Percentiles rank a stretch among this genome's conserved stretches.
These are phyloP conservation scores for Catocala nupta DNA, from an alignment of 2,888 invertebrate genomes.

Conservation along the genomic window DNA sequence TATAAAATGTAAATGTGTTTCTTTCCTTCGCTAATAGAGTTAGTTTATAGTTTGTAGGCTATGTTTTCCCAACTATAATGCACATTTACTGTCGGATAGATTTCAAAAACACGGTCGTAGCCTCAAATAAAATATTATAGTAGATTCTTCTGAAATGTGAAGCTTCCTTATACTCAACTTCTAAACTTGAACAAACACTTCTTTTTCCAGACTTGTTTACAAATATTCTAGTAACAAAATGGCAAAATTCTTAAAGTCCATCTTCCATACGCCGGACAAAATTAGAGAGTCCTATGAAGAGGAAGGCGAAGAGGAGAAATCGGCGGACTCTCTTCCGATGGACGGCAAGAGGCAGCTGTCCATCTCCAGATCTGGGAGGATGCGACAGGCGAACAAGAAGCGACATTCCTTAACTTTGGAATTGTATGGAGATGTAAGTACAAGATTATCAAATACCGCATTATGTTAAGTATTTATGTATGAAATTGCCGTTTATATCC, in stretches of 20 bases:
- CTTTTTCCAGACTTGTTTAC: background rate
- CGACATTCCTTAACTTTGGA: slow-evolving; percentile 84
- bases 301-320: slow-evolving; percentile 58
- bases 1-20: no score
- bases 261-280: slow-evolving; percentile 72
- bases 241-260: slow-evolving; percentile 81
- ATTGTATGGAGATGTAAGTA: slow-evolving; percentile 82
- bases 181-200: background rate
- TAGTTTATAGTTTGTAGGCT: no score
- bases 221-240: slow-evolving; percentile 48
- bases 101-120: no score
- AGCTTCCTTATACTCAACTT: no score
- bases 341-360: slow-evolving; percentile 79
- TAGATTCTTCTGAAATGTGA: no score
- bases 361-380: slow-evolving; percentile 88
- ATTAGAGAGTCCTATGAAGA: slow-evolving; percentile 57
- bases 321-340: slow-evolving; percentile 59
- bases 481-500: no score
- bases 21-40: no score
- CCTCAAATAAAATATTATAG: no score
- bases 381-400: slow-evolving; percentile 86
- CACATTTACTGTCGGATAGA: no score
- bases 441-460: no score
- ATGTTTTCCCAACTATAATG: no score
- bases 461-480: no score